Conservation (phyloP, 1,140 invertebrate species). For the Diuraphis noxia region DNA sequence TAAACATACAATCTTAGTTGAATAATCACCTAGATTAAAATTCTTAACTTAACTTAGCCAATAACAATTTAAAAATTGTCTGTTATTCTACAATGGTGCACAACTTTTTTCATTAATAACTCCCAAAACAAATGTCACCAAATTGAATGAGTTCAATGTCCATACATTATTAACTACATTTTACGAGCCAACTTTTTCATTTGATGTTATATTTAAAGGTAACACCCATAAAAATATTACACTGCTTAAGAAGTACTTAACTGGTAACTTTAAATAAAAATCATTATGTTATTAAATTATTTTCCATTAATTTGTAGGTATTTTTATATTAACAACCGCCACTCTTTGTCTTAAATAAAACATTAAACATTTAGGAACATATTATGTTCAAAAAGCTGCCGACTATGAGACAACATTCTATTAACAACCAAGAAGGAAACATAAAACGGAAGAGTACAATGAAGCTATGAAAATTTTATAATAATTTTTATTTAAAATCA, state of each 20-base stretch:
- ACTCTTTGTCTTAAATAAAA: background rate
- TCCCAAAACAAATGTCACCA: background rate
- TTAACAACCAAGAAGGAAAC: background rate
- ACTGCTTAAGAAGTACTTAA: background rate
- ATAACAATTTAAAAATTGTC: background rate
- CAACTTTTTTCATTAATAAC: background rate
- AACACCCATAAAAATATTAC: background rate
- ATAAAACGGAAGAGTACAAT: background rate
- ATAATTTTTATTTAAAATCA: conserved; percentile 51
- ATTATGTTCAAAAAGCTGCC: background rate
- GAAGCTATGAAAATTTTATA: conserved; percentile 13
- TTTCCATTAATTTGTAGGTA: background rate
- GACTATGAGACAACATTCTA: background rate
- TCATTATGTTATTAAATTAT: background rate
- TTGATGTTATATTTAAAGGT: background rate
- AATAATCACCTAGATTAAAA: too few species aligned
- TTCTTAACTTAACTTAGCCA: background rate
- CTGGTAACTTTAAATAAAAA: background rate
- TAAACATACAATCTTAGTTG: background rate
- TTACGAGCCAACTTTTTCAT: background rate
- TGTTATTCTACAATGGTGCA: accelerated
- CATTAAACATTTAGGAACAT: background rate
- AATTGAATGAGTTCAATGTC: too few species aligned
- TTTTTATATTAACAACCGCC: background rate
- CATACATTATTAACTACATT: background rate